Evolutionary conservation across 2,888 invertebrate genomes (phyloP), one percentile per base, ranked within the genome.

Genomic region (Ectemnius cavifrons): DNA sequence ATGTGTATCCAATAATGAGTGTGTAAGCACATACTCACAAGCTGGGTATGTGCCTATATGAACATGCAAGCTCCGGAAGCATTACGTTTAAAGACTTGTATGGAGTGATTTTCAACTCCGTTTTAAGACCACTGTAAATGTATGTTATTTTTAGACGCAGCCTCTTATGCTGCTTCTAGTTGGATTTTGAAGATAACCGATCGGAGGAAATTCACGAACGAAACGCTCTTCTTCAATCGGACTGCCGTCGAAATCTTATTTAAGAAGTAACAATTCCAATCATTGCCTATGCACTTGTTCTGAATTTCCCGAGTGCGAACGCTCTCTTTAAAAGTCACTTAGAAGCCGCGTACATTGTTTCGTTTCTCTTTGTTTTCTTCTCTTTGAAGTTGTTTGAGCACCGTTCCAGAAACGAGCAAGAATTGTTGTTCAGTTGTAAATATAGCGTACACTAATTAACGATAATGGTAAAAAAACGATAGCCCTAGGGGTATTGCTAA

Each of bases 401-500:
- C 73, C 75, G 77, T 82, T 78, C 70, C 58, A 77, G 74, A 81
- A 77, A 82, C 76, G 75, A 82, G 77, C 75, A 77, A 77, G 81
- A 83, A 81, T 89, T 88, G 88, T 89, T 89, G 83, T 87, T 90
- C 86, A 86, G 85, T 88, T 90, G 90, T 90, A 90, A 89, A 89
- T 90, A 90, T 88, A 87, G 87, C 81, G 83, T 87, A 88, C 82
- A 80, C 82, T 80, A 79, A 82, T 87, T 37, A 84, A 85, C 77
- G 78, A 85, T 88, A 86, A 86, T 79, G 82, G 73, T 75, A 81
- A 8, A 37, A 11, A 37, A 81, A 80, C 64, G 71, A 82, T 82
- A 83, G 79, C 72, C 82, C 78, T 87, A 88, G 85, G 82, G 78
- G 78, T 88, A 87, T 82, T 73, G 80, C 82, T 87, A 87, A 86